phyloP scores from a whole-genome alignment of 2,113 vertebrate genomes.

The Psephotus haematonotus region DNA sequence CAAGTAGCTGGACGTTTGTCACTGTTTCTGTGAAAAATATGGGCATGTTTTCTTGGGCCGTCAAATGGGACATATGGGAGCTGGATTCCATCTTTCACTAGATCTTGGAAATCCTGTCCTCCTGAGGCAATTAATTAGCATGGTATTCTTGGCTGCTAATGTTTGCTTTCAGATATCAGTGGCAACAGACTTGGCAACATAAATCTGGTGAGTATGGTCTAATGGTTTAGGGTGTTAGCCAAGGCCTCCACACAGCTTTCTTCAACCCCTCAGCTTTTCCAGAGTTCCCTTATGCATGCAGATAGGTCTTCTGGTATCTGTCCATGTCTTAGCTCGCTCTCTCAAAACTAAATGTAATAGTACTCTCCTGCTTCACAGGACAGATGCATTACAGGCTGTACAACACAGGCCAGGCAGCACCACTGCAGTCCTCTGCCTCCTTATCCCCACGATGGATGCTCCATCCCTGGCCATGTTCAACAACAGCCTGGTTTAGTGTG shows the following conservation, averaged over 20 bases:
- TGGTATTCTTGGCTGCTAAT: slow-evolving; percentile 40
- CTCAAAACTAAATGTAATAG: not conserved
- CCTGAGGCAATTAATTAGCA: slow-evolving; percentile 38
- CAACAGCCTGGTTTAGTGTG: not conserved
- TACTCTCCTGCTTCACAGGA: not conserved
- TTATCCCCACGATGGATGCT: not conserved
- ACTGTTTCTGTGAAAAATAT: slow-evolving; percentile 6
- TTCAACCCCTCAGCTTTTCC: not conserved
- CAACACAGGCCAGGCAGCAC: not conserved
- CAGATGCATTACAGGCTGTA: not conserved
- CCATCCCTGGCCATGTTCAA: not conserved
- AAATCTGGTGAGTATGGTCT: not conserved
- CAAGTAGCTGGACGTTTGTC: not conserved
- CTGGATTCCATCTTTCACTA: slow-evolving; percentile 27
- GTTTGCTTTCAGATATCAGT: slow-evolving; percentile 52
- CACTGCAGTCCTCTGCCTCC: not conserved
- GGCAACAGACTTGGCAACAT: slow-evolving; percentile 26
- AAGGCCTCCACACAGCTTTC: not conserved
- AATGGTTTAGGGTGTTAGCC: not conserved
- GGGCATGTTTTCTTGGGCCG: not conserved
- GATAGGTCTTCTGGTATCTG: not conserved
- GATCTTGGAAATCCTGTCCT: slow-evolving; percentile 27
- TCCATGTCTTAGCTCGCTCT: not conserved
- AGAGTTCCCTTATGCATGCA: not conserved
- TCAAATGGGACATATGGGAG: slow-evolving; percentile 22